Evolutionary conservation across 2,797 vertebrate species (phyloP).

Genomic region (Aythya fuligula): DNA sequence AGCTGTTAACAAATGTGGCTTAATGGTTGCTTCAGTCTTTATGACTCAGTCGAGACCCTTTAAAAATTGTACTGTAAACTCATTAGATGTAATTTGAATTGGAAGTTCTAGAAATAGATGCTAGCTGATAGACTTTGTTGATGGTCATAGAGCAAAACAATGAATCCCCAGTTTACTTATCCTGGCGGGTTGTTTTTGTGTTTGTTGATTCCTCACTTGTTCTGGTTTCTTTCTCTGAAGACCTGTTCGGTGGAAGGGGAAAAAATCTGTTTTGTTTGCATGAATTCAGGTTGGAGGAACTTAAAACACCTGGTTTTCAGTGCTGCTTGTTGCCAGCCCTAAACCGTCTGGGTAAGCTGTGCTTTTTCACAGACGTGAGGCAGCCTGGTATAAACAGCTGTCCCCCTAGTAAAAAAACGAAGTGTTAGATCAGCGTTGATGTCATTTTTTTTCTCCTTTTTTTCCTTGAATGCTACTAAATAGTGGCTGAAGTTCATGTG

Average conservation of each 20-base stretch:
- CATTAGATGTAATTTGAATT: constrained; percentile 54
- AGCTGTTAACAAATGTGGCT: constrained; percentile 64
- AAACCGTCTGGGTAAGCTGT: background rate
- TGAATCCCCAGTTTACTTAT: constrained; percentile 29
- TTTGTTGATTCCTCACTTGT: constrained; percentile 2
- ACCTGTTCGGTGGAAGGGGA: background rate
- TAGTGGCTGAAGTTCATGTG: constrained; percentile 11
- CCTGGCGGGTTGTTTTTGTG: background rate
- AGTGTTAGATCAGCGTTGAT: constrained; percentile 11
- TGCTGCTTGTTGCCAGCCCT: background rate
- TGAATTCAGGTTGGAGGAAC: background rate
- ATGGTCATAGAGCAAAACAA: constrained; percentile 29
- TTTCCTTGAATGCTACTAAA: constrained; percentile 20
- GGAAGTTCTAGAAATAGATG: constrained; percentile 50
- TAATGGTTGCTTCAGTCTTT: constrained; percentile 61
- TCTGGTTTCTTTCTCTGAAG: background rate
- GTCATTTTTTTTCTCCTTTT: background rate
- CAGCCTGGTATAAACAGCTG: constrained; percentile 17
- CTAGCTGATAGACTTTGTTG: constrained; percentile 42
- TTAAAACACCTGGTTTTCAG: background rate
- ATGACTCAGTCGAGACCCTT: constrained; percentile 47
- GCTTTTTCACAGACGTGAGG: background rate
- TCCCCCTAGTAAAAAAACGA: background rate
- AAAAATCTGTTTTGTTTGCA: background rate
- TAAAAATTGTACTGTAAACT: constrained; percentile 62